Percentiles rank a stretch among this genome's conserved stretches.
Evolutionary conservation across 2,888 invertebrate genomes (phyloP).

Genomic region (Volucella inanis): DNA sequence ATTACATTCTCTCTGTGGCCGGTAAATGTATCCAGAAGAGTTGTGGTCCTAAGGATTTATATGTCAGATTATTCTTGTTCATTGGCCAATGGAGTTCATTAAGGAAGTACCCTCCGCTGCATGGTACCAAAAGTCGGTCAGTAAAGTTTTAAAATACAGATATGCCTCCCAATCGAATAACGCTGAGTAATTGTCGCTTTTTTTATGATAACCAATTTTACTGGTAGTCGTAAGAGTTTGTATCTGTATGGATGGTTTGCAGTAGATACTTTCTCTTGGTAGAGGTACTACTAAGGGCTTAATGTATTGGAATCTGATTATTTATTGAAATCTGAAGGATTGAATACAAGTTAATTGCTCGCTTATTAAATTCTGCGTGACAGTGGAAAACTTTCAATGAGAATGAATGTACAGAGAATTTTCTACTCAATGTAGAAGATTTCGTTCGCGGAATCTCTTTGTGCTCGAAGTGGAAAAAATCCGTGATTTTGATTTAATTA

Average conservation of each 20-base stretch:
- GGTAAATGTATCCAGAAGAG: conserved; percentile 48
- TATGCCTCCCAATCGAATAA: conserved; percentile 43
- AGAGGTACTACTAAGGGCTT: too few relatives aligned
- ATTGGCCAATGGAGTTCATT: conserved; percentile 58
- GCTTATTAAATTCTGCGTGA: too few relatives aligned
- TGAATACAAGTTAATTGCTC: too few relatives aligned
- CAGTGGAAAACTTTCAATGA: too few relatives aligned
- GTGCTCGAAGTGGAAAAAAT: too few relatives aligned
- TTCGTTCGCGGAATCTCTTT: too few relatives aligned
- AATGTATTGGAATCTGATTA: too few relatives aligned
- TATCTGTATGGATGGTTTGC: background rate
- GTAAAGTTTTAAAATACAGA: conserved; percentile 9
- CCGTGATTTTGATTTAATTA: too few relatives aligned
- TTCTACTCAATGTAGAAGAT: too few relatives aligned
- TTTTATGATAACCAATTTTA: too few relatives aligned
- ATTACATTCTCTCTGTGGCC: conserved; percentile 37
- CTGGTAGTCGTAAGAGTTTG: background rate
- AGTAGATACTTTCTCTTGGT: conserved; percentile 54
- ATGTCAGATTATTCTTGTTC: conserved; percentile 69
- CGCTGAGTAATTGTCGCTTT: conserved; percentile 36
- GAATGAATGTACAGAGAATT: too few relatives aligned
- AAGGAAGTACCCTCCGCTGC: conserved; percentile 62
- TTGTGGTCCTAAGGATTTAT: conserved; percentile 34
- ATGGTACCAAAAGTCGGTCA: conserved; percentile 70
- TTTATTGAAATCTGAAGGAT: too few relatives aligned